These are phyloP conservation scores for Pygoscelis adeliae DNA, from an alignment of 2,113 vertebrate species.

Conservation along the genomic window DNA sequence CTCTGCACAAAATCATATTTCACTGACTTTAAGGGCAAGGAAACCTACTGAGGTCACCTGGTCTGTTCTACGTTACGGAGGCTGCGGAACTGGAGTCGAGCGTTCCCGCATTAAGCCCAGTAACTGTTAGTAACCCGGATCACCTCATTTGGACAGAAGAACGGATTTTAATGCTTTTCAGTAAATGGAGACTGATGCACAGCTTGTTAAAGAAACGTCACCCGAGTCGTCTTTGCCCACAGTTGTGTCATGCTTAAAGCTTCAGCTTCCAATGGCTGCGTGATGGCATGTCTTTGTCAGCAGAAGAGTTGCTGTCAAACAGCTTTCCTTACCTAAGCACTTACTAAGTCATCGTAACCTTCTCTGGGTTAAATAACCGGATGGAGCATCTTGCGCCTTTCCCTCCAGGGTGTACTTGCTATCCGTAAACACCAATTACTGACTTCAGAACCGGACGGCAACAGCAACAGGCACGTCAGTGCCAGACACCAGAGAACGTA, in stretches of 20 bases:
- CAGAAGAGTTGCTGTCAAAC: no score
- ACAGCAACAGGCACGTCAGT: neutral
- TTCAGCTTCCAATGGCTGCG: neutral
- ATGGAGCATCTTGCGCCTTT: neutral
- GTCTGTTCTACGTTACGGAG: accelerated
- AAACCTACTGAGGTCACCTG: neutral
- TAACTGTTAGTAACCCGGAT: neutral
- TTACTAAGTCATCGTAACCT: no score
- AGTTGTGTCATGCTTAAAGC: no score
- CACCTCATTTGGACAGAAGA: neutral
- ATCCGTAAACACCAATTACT: accelerated
- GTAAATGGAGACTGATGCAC: neutral
- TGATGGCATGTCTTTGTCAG: accelerated
- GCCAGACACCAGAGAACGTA: neutral
- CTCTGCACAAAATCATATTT: neutral
- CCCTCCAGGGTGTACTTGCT: no score
- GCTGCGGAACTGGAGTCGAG: neutral
- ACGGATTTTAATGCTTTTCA: neutral
- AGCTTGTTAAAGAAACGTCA: neutral
- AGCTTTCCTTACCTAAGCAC: neutral
- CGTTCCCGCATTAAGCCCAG: accelerated
- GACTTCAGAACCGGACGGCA: neutral
- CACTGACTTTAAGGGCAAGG: neutral
- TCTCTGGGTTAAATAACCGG: neutral
- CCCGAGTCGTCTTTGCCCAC: neutral